These are phyloP conservation scores for Pseudochaenichthys georgianus DNA, from an alignment of 2,797 vertebrate genomes.

Conservation along the genomic window DNA sequence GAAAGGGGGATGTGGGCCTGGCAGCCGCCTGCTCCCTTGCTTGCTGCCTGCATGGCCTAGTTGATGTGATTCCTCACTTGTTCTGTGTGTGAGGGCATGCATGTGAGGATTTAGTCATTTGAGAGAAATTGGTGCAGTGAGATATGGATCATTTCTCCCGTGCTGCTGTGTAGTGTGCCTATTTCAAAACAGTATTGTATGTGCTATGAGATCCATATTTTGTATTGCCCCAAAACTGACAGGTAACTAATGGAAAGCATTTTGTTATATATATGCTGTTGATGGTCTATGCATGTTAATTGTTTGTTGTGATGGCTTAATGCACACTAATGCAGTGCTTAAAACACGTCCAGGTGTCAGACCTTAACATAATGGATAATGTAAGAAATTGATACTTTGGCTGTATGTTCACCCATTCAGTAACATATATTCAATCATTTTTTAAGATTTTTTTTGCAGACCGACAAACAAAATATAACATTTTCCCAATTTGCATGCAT, in stretches of 20 bases:
- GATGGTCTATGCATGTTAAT: not conserved
- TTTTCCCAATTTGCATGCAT: not conserved
- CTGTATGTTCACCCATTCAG: not conserved
- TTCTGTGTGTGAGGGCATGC: slow-evolving; percentile 23
- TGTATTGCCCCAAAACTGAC: not conserved
- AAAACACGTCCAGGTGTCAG: not conserved
- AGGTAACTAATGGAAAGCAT: not conserved
- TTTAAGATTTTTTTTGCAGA: not conserved
- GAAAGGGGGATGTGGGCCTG: slow-evolving; percentile 48
- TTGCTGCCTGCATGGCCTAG: slow-evolving; percentile 62
- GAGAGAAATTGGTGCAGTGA: slow-evolving; percentile 47
- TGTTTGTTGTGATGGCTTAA: not conserved
- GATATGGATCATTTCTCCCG: slow-evolving; percentile 14
- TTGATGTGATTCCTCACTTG: slow-evolving; percentile 60
- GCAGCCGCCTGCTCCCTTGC: slow-evolving; percentile 47
- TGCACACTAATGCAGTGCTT: not conserved
- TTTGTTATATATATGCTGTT: not conserved
- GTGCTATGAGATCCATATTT: not conserved
- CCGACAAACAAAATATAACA: not conserved
- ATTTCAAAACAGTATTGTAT: slow-evolving; percentile 14
- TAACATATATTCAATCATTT: not conserved
- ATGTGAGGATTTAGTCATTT: slow-evolving; percentile 46
- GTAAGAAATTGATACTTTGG: not conserved
- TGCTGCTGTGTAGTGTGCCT: not conserved
- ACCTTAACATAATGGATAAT: not conserved